Percentiles rank a stretch among this genome's conserved stretches.
These are phyloP conservation scores for Rhamnusium bicolor DNA, from an alignment of 2,888 invertebrate species.

Conservation along the genomic window DNA sequence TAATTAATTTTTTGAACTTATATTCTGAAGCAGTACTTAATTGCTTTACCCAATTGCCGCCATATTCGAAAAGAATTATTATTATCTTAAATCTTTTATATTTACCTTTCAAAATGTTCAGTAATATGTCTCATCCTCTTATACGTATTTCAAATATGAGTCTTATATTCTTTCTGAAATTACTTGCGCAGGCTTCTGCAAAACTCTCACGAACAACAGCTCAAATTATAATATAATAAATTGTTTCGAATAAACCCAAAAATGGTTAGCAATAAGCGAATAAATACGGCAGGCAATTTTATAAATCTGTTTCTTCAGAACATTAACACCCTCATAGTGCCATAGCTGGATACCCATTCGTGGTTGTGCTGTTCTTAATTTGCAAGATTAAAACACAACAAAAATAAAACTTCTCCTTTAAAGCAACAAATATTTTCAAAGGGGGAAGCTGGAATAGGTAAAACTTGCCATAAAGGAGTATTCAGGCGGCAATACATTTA, in stretches of 20 bases:
- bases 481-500: constrained; percentile 44
- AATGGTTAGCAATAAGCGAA: constrained; percentile 6
- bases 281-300: constrained; percentile 3
- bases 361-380: constrained; percentile 2
- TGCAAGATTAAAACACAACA: constrained; percentile 10
- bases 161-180: too few species aligned
- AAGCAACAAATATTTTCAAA: constrained; percentile 6
- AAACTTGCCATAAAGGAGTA: constrained; percentile 19
- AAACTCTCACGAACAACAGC: not conserved
- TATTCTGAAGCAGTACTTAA: too few species aligned
- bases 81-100: too few species aligned
- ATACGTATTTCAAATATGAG: too few species aligned
- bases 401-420: constrained; percentile 8
- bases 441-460: not conserved
- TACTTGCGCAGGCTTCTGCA: too few species aligned
- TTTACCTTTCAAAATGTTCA: too few species aligned
- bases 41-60: too few species aligned
- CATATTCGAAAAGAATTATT: too few species aligned
- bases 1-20: too few species aligned
- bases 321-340: not conserved
- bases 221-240: not conserved
- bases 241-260: not conserved
- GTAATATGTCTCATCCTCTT: too few species aligned
- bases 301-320: not conserved
- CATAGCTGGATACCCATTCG: constrained; percentile 5